Conservation (phyloP, 2,888 invertebrate genomes). For the Busseola fusca region DNA sequence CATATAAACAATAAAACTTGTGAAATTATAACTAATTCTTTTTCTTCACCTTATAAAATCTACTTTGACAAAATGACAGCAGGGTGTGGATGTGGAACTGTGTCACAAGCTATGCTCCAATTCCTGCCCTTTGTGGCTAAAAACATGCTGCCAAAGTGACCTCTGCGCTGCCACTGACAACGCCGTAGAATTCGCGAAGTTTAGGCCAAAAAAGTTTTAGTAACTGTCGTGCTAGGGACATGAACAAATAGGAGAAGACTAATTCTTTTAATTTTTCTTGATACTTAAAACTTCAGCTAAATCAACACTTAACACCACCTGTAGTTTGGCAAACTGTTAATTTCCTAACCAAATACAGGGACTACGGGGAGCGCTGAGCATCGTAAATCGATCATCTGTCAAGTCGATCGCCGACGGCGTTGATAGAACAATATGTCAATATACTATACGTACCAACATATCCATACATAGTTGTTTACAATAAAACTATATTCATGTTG, state of each 20-base stretch:
- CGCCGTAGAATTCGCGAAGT: too few species aligned
- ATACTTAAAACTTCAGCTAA: neutral
- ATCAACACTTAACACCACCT: slow-evolving; percentile 2
- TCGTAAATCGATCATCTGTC: slow-evolving; percentile 54
- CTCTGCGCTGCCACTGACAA: too few species aligned
- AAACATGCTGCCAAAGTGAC: too few species aligned
- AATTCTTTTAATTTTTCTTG: neutral
- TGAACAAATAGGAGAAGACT: neutral
- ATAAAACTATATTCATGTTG: neutral
- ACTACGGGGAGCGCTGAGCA: slow-evolving; percentile 26
- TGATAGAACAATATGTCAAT: slow-evolving; percentile 46
- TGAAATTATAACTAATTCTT: neutral
- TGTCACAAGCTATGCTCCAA: neutral
- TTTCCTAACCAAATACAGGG: slow-evolving; percentile 26
- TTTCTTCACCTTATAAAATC: neutral
- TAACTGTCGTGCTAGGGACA: too few species aligned
- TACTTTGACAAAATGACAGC: too few species aligned
- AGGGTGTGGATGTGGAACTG: neutral
- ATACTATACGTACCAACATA: neutral
- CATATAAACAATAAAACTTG: neutral
- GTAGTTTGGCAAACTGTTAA: slow-evolving; percentile 28
- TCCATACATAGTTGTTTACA: neutral
- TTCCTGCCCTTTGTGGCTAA: too few species aligned
- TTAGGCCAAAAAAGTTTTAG: too few species aligned
- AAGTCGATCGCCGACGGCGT: slow-evolving; percentile 22